These are phyloP conservation scores for Etheostoma nigrum DNA, from an alignment of 2,797 vertebrate genomes.

Conservation along the genomic window DNA sequence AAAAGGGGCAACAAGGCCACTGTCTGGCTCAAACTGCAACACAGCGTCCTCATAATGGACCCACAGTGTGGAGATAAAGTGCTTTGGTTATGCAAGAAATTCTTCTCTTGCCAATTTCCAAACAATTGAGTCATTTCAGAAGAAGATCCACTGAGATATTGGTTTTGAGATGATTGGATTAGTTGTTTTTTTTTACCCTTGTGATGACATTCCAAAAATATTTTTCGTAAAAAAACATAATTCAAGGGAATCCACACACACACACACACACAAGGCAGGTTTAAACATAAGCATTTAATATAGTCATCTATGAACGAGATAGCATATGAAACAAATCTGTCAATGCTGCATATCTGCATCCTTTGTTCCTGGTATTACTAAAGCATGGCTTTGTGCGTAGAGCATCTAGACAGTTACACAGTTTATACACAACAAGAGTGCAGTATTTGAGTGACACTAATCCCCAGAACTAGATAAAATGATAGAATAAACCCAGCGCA, in stretches of 20 bases:
- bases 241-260: slow-evolving; percentile 18
- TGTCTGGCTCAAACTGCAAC: slow-evolving; percentile 36
- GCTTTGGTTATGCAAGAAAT: slow-evolving; percentile 56
- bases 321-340: slow-evolving; percentile 50
- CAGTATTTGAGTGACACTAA: slow-evolving; percentile 67
- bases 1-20: slow-evolving; percentile 27
- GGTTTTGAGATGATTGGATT: slow-evolving; percentile 47
- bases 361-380: slow-evolving; percentile 30
- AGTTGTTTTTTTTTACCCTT: not conserved
- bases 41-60: slow-evolving; percentile 19
- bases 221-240: slow-evolving; percentile 4
- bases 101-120: slow-evolving; percentile 37
- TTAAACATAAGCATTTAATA: slow-evolving; percentile 78
- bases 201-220: slow-evolving; percentile 15
- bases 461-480: slow-evolving; percentile 66
- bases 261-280: slow-evolving; percentile 18
- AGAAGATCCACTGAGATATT: slow-evolving; percentile 39
- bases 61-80: slow-evolving; percentile 39
- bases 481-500: slow-evolving; percentile 56
- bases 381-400: slow-evolving; percentile 46
- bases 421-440: slow-evolving; percentile 56
- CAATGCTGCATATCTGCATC: slow-evolving; percentile 35
- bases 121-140: slow-evolving; percentile 51
- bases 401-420: slow-evolving; percentile 50
- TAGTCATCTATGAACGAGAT: slow-evolving; percentile 58